Percentiles rank a stretch among this genome's conserved stretches.
phyloP scores from a whole-genome alignment of 1,140 invertebrate species.

The Brachionus asplanchnoidis region DNA sequence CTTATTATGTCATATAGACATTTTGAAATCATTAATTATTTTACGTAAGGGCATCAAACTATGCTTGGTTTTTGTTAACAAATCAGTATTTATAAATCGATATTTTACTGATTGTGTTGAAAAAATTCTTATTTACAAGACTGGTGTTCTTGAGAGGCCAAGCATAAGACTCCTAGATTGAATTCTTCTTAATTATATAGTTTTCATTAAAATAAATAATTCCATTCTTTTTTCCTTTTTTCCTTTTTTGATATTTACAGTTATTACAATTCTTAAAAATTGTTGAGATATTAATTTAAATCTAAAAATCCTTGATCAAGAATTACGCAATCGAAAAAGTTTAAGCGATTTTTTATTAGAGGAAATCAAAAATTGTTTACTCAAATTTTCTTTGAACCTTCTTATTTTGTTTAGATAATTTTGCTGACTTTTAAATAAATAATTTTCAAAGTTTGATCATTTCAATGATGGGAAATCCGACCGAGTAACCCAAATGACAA shows the following conservation, averaged over 20 bases:
- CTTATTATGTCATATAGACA: not conserved
- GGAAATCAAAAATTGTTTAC: not conserved
- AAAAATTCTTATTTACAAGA: not conserved
- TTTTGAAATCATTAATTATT: not conserved
- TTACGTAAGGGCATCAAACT: not conserved
- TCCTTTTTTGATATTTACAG: not conserved
- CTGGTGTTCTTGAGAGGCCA: not conserved
- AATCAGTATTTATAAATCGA: not conserved
- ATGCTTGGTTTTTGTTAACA: not conserved
- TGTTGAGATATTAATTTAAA: not conserved
- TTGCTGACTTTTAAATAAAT: not conserved
- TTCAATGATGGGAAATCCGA: not conserved
- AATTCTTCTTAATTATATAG: not conserved
- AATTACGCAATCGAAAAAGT: not conserved
- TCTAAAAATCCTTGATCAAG: not conserved
- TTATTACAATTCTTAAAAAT: not conserved
- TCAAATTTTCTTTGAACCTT: not conserved
- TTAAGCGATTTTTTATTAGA: not conserved
- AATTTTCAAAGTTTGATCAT: not conserved
- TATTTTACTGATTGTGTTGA: not conserved
- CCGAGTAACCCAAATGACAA: not conserved
- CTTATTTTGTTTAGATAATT: not conserved
- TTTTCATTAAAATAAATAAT: not conserved
- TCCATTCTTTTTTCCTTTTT: not conserved
- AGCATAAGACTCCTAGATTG: not conserved